These are phyloP conservation scores for Cephus cinctus DNA, from an alignment of 1,140 invertebrate species.

Conservation along the genomic window DNA sequence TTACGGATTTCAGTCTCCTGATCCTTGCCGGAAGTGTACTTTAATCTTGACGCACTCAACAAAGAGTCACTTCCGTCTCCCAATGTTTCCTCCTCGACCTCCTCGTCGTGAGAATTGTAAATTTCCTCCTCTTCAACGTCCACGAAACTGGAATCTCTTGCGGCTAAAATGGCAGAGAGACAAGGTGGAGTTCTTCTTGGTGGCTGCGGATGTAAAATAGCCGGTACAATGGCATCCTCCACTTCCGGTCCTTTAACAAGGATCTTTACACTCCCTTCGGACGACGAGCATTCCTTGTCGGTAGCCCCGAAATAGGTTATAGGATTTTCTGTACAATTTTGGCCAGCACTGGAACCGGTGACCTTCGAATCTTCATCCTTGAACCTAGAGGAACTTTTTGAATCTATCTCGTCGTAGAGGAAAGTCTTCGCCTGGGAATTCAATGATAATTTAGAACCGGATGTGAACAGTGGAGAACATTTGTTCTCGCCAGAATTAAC, in stretches of 20 bases:
- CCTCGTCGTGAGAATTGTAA: constrained; percentile 50
- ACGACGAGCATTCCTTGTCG: constrained; percentile 9
- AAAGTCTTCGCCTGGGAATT: no score
- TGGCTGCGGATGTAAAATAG: constrained; percentile 63
- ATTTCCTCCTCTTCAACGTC: constrained; percentile 32
- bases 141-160: constrained; percentile 30
- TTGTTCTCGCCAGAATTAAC: constrained; percentile 45
- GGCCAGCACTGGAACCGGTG: constrained; percentile 1
- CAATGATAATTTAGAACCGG: no score
- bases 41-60: constrained; percentile 63
- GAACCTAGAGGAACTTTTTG: no score
- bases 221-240: constrained; percentile 64
- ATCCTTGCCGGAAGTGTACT: constrained; percentile 34
- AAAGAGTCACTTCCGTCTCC: constrained; percentile 71
- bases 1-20: not conserved
- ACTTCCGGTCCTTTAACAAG: constrained; percentile 48
- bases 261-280: constrained; percentile 51
- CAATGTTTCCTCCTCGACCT: constrained; percentile 66
- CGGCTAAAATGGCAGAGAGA: constrained; percentile 38
- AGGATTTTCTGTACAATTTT: constrained; percentile 1
- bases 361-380: constrained; percentile 13
- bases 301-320: constrained; percentile 16
- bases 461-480: no score
- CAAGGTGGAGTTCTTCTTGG: constrained; percentile 54
- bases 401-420: not conserved